Evolutionary conservation across 2,888 invertebrate species (phyloP).

Genomic region (Aphelenchoides bicaudatus): DNA sequence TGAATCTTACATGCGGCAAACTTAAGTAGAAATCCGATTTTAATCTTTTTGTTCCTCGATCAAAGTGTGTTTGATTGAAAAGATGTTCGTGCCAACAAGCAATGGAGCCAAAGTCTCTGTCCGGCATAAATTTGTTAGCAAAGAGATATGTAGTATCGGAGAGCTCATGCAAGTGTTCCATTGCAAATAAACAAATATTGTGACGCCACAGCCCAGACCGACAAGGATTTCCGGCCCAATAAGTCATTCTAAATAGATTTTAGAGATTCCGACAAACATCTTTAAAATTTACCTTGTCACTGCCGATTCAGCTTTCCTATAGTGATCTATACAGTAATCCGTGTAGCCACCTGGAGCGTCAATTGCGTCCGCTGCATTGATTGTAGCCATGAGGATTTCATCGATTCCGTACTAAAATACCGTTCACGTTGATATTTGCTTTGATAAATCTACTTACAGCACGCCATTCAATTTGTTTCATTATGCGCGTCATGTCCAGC

Average conservation of each 20-base stretch:
- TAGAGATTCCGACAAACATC: background rate
- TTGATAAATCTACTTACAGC: too few species aligned
- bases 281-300: background rate
- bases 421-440: too few species aligned
- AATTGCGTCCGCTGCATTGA: slow-evolving; percentile 22
- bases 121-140: slow-evolving; percentile 28
- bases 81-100: slow-evolving; percentile 23
- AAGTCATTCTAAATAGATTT: slow-evolving; percentile 2
- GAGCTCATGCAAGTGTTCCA: slow-evolving; percentile 6
- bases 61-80: slow-evolving; percentile 20
- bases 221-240: background rate
- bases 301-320: background rate
- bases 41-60: slow-evolving; percentile 4
- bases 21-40: slow-evolving; percentile 6
- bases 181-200: slow-evolving; percentile 5
- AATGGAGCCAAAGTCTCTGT: slow-evolving; percentile 25
- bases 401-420: slow-evolving; percentile 22
- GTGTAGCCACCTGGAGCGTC: slow-evolving; percentile 28
- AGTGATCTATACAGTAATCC: slow-evolving; percentile 18
- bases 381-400: slow-evolving; percentile 22
- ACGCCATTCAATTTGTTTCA: slow-evolving; percentile 21
- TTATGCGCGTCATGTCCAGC: slow-evolving; percentile 16
- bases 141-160: slow-evolving; percentile 16
- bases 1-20: slow-evolving; percentile 17
- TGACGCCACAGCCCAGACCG: background rate